A percentile compares a stretch with the other conserved stretches of the same genome.
Conservation (phyloP, 2,113 vertebrate species). For the Scortum barcoo region DNA sequence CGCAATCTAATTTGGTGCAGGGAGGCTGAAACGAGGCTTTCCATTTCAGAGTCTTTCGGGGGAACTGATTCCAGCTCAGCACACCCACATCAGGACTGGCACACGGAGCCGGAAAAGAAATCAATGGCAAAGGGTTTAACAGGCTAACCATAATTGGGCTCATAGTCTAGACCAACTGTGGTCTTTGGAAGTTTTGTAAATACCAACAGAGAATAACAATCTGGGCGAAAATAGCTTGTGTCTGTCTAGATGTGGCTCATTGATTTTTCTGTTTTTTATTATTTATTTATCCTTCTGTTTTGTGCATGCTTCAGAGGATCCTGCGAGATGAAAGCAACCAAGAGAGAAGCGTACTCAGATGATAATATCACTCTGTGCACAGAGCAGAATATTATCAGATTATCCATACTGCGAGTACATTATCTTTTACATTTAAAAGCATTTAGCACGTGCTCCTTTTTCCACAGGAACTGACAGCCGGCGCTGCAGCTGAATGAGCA, state of each 20-base stretch:
- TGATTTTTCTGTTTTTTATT: constrained; percentile 58
- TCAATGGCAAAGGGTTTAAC: constrained; percentile 74
- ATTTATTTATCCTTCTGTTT: constrained; percentile 52
- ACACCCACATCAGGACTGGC: constrained; percentile 54
- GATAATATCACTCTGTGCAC: constrained; percentile 7
- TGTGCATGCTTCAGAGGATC: constrained; percentile 26
- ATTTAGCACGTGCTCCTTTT: not conserved
- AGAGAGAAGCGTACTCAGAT: constrained; percentile 15
- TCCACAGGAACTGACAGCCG: not conserved
- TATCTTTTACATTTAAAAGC: constrained; percentile 20
- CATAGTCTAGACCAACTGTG: constrained; percentile 48
- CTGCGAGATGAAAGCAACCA: constrained; percentile 17
- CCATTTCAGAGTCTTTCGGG: constrained; percentile 68
- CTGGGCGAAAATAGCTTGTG: constrained; percentile 56
- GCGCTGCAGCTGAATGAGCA: not conserved
- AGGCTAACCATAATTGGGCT: constrained; percentile 73
- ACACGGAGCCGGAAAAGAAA: constrained; percentile 68
- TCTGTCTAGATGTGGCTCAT: constrained; percentile 61
- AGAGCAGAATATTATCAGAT: constrained; percentile 21
- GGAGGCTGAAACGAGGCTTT: constrained; percentile 70
- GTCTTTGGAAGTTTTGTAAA: constrained; percentile 73
- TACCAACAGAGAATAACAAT: constrained; percentile 65
- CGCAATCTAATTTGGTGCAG: constrained; percentile 74
- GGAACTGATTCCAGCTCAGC: constrained; percentile 62
- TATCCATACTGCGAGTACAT: constrained; percentile 7